Evolutionary conservation across 2,113 vertebrate genomes (phyloP).

Genomic region (Pipra filicauda): DNA sequence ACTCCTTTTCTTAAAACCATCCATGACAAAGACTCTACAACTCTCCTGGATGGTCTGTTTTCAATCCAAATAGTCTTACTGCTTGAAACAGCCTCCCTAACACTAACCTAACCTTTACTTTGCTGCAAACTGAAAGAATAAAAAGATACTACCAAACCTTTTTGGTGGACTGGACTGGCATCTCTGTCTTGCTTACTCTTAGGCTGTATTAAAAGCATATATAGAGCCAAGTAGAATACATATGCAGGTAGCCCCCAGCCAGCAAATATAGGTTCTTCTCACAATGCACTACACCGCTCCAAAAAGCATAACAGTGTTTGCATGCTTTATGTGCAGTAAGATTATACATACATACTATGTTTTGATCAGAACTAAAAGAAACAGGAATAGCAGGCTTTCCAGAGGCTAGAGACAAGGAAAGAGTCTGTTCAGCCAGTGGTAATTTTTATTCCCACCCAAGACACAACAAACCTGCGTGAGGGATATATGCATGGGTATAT

Average conservation of each 20-base stretch:
- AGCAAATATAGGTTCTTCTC: background rate
- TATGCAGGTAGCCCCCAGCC: background rate
- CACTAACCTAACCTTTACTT: background rate
- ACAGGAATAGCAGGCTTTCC: background rate
- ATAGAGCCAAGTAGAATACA: background rate
- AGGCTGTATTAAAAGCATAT: background rate
- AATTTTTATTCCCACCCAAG: background rate
- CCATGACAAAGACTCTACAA: background rate
- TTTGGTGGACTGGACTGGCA: background rate
- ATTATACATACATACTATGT: background rate
- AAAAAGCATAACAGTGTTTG: background rate
- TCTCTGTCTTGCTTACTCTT: background rate
- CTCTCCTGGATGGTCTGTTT: background rate
- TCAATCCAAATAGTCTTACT: background rate
- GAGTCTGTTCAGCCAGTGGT: background rate
- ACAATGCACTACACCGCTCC: background rate
- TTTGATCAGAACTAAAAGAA: conserved; percentile 26
- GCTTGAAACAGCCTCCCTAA: background rate
- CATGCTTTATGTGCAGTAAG: background rate
- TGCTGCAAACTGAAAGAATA: background rate
- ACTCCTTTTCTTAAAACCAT: background rate
- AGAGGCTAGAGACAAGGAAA: background rate
- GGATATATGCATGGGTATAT: background rate
- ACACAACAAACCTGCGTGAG: background rate
- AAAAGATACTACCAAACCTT: background rate